phyloP scores from a whole-genome alignment of 2,797 vertebrate genomes.

The Acrossocheilus wenchowensis region DNA sequence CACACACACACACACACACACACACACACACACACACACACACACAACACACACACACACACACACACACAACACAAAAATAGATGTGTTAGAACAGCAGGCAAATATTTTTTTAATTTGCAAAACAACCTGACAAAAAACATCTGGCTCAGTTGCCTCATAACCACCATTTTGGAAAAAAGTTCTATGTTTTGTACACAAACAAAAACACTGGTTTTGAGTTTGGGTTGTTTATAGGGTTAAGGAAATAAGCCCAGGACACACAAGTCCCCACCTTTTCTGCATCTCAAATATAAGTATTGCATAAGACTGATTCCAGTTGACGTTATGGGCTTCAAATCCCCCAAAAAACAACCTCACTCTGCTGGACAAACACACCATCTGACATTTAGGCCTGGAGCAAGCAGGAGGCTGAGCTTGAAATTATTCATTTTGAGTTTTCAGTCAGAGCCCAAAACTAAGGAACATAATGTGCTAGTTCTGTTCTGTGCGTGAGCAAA shows the following conservation, averaged over 20 bases:
- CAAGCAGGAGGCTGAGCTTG: constrained; percentile 36
- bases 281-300: constrained; percentile 9
- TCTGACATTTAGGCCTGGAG: constrained; percentile 47
- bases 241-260: background rate
- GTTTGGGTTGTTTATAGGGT: background rate
- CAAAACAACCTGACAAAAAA: background rate
- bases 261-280: constrained; percentile 23
- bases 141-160: background rate
- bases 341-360: constrained; percentile 32
- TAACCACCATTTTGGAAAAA: background rate
- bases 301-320: constrained; percentile 34
- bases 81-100: too few relatives aligned
- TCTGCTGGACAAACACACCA: constrained; percentile 35
- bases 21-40: too few relatives aligned
- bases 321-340: constrained; percentile 37
- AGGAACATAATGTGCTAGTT: constrained; percentile 27
- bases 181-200: background rate
- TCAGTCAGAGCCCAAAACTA: constrained; percentile 33
- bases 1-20: too few relatives aligned
- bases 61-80: too few relatives aligned
- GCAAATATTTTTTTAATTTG: background rate
- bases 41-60: too few relatives aligned
- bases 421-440: constrained; percentile 51
- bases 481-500: constrained; percentile 11
- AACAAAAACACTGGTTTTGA: background rate